phyloP scores from a whole-genome alignment of 1,140 invertebrate genomes.

The Drosophila yakuba region DNA sequence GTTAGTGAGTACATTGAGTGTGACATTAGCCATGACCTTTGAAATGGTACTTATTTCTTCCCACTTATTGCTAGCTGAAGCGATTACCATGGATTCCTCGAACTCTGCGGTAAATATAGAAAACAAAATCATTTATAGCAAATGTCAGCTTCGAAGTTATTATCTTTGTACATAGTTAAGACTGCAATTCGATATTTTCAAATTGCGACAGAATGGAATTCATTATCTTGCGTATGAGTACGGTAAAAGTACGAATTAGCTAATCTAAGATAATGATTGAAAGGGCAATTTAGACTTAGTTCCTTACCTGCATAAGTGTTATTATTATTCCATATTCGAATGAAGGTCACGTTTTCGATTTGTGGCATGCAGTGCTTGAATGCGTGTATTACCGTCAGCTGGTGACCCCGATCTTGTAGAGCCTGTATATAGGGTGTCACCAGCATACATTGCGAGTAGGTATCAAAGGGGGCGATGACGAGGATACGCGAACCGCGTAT shows the following conservation, averaged over 20 bases:
- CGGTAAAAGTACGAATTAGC: too few relatives aligned
- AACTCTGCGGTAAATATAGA: not conserved
- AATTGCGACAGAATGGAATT: not conserved
- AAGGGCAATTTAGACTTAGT: too few relatives aligned
- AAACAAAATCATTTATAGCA: not conserved
- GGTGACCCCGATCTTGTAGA: conserved; percentile 49
- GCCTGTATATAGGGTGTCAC: conserved; percentile 45
- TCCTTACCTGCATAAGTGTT: conserved; percentile 22
- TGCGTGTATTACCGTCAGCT: conserved; percentile 58
- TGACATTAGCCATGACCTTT: conserved; percentile 27
- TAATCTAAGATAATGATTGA: not conserved
- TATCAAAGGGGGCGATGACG: conserved; percentile 41
- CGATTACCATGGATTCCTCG: not conserved
- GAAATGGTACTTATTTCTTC: conserved; percentile 17
- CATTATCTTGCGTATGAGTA: not conserved
- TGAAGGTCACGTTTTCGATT: conserved; percentile 15
- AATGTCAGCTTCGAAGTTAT: too few relatives aligned
- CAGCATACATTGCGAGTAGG: conserved; percentile 47
- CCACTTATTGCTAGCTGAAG: conserved; percentile 5
- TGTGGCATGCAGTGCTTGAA: conserved; percentile 18
- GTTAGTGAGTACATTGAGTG: conserved; percentile 44
- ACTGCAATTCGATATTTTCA: not conserved
- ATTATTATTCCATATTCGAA: conserved; percentile 26
- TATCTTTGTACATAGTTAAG: not conserved
- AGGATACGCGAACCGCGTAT: conserved; percentile 20